Evolutionary conservation across 2,797 vertebrate species (phyloP).

Genomic region (Scarus forsteni): DNA sequence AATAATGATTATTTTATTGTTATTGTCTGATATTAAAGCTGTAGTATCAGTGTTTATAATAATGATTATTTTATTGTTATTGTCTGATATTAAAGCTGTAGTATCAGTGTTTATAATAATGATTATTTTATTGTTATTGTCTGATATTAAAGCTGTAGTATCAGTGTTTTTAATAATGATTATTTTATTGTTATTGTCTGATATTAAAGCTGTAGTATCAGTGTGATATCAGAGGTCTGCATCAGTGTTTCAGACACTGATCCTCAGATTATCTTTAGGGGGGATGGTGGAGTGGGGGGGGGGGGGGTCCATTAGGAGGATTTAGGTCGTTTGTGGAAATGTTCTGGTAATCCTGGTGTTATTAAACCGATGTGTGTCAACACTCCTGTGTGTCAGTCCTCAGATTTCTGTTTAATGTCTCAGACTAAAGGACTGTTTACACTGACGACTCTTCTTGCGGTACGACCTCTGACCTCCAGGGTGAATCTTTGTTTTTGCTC

Average conservation of each 20-base stretch:
- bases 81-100: not conserved
- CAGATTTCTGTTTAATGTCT: constrained; percentile 11
- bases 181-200: no score
- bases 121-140: no score
- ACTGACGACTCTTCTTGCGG: not conserved
- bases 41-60: no score
- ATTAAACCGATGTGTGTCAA: constrained; percentile 44
- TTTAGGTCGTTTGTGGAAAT: constrained; percentile 62
- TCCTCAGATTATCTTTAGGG: constrained; percentile 45
- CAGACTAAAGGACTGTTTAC: not conserved
- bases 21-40: not conserved
- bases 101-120: no score
- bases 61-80: no score
- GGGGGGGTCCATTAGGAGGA: constrained; percentile 53
- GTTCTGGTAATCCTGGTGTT: constrained; percentile 55
- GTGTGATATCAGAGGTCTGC: constrained; percentile 18
- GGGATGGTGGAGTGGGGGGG: no score
- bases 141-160: no score
- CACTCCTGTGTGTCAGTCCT: constrained; percentile 10
- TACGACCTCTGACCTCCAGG: no score
- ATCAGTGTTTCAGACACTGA: constrained; percentile 17
- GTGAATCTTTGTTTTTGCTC: not conserved
- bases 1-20: no score
- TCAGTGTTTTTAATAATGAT: no score
- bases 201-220: not conserved